Evolutionary conservation across 2,888 invertebrate species (phyloP), one percentile per base, ranked within the genome.

Genomic region (Cantharis lateralis): DNA sequence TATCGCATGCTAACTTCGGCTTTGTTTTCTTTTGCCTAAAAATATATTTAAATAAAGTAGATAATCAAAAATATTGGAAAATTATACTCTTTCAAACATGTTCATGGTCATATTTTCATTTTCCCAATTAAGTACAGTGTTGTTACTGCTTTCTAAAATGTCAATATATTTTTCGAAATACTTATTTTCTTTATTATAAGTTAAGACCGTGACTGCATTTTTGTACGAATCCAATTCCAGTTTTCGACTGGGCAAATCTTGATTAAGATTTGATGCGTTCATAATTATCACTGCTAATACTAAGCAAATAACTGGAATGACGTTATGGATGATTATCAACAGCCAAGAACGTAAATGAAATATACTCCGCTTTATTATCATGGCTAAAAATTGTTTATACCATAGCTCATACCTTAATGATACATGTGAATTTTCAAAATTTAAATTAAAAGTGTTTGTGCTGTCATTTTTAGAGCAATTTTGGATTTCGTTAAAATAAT

Each of bases 221-320:
- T 66, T 24, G 13, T 66, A 66, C 7, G 15, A 66, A 20, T 66
- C n/a, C 9, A 66, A 11, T 15, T 66, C 13, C n/a, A 66, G 11
- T 13, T 18, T 18, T 20, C n/a, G 64, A n/a, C n/a, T 66, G 13
- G 64, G 64, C 2, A 66, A 66, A 24, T 66, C 20, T 18, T 66
- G 13, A 20, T 18, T 66, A 7, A 24, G n/a, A 16, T 20, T 66
- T 66, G 64, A 20, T 4, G 64, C 16, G 3, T 66, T 66, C 13
- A 66, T 66, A 20, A 66, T 66, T 20, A 15, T 18, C 2, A 95
- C 90, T 0, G 93, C 91, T 63, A 93, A 85, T 13, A 90, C 88
- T 81, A 91, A 91, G 88, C 91, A 93, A 74, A 93, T 79, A 0
- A 94, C 87, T 0, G 96, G 95, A 71, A 96, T 91, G 1, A 92